Evolutionary conservation across 2,888 invertebrate species (phyloP), one percentile per base, ranked within the genome.

Genomic region (Autographa gamma): DNA sequence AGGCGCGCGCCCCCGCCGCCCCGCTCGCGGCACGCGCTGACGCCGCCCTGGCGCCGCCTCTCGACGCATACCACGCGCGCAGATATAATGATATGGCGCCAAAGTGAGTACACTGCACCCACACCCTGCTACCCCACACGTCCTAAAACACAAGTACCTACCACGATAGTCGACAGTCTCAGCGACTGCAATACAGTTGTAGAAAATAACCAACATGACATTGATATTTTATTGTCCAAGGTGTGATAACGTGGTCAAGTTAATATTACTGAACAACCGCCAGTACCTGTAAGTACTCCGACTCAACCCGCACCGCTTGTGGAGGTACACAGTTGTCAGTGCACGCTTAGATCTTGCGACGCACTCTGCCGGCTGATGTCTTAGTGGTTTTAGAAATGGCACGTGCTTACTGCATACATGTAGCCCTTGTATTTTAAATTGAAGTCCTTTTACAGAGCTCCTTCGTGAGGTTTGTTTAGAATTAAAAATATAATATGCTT

Each of bases 71-170:
- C 93, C 92, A 97, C 97, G 88, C 97, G 98, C 94, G 95, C 94
- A 89, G 95, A 94, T 98, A 98, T 96, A 97, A 97, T 91, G 98
- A 98, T 93, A 97, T 98, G 97, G 98, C 98, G 90, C 98, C 98
- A 91, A 98, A 98, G 98, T 98, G 96, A 97, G 97, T 97, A 88
- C 52, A n/a, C 54, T n/a, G n/a, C n/a, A n/a, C n/a, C n/a, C n/a
- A 6, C 34, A 8, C 13, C 6, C n/a, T n/a, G n/a, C n/a, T n/a
- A n/a, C n/a, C 8, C 5, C 3, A 25, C 31, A 13, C n/a, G 16
- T 5, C 3, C 2, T 2, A 6, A 5, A 48, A 1, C 6, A 0
- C 5, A 48, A 16, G n/a, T 14, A n/a, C 5, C 6, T 43, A 4
- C 14, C 11, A 5, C 14, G 43, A 16, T 3, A n/a, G 48, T 8